Evolutionary conservation across 2,888 invertebrate species (phyloP).

Genomic region (Teinopalpus imperialis): DNA sequence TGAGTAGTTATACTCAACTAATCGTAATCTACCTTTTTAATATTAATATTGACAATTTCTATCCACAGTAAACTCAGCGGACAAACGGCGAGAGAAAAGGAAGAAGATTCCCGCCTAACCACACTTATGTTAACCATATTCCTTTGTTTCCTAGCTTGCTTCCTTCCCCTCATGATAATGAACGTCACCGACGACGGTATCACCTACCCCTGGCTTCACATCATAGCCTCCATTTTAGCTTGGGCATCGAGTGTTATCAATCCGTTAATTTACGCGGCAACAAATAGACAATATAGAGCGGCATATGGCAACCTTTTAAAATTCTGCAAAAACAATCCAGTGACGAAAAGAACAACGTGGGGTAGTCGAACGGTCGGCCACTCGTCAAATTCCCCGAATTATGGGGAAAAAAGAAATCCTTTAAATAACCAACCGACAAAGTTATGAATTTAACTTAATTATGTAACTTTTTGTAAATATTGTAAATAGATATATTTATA

Average conservation of each 20-base stretch:
- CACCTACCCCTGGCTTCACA: conserved; percentile 87
- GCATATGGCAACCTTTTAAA: conserved; percentile 82
- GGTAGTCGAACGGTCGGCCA: conserved; percentile 73
- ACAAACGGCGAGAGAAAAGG: conserved; percentile 73
- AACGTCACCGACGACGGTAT: conserved; percentile 93
- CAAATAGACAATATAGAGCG: conserved; percentile 90
- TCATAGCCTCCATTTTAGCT: conserved; percentile 91
- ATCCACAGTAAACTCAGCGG: conserved; percentile 72
- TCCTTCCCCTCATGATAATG: conserved; percentile 93
- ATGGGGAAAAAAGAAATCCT: conserved; percentile 62
- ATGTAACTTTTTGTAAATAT: conserved; percentile 13
- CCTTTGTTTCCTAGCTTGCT: conserved; percentile 91
- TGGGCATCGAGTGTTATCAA: conserved; percentile 96
- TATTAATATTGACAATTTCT: too few relatives aligned
- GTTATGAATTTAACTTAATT: conserved; percentile 49
- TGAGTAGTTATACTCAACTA: too few relatives aligned
- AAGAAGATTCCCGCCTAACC: conserved; percentile 91
- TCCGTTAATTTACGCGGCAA: conserved; percentile 94
- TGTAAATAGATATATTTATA: conserved; percentile 11
- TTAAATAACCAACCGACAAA: conserved; percentile 63
- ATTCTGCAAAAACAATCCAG: conserved; percentile 63
- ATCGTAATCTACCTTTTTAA: too few relatives aligned
- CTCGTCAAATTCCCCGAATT: conserved; percentile 72
- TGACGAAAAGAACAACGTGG: conserved; percentile 63
- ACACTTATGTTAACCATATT: conserved; percentile 94